Evolutionary conservation across 2,888 invertebrate genomes (phyloP), one percentile per base, ranked within the genome.

Genomic region (Hypomecis punctinalis): DNA sequence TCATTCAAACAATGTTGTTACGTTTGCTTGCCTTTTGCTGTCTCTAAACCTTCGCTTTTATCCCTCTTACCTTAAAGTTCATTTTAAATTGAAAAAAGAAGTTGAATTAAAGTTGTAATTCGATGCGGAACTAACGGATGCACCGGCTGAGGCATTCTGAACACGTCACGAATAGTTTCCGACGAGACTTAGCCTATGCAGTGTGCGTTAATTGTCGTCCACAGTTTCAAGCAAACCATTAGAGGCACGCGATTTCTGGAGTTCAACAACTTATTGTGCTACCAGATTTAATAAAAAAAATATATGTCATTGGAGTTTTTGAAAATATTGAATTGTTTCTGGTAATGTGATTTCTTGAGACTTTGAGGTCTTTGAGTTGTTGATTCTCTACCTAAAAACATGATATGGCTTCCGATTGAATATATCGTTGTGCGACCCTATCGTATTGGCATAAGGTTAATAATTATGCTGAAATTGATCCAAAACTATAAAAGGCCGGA

Each of bases 51-150:
- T 46, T 39, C 47, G 58, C 52, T 66, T 67, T 73, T 77, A 76
- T 72, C n/a, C 10, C 39, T 53, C 56, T 37, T 0, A 9, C 1
- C 0, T 58, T 76, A 75, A 66, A 70, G 77, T 69, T 63, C 39
- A 77, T 58, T 76, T 70, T 81, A 42, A 59, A 49, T 53, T 61
- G 64, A 69, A 65, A 62, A n/a, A 11, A 37, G 23, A 35, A 48
- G 48, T 23, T 63, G 35, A 42, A 66, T 40, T 65, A 62, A 37
- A 8, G 73, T 71, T 77, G 79, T 78, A 68, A 76, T 74, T 77
- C 70, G 76, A 79, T 82, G 81, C 83, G 88, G 87, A 89, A 88
- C 81, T 86, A 88, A 84, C 89, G 89, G 91, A 88, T 88, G 85
- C 85, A 84, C 72, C 76, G 69, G 70, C 76, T 79, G 73, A 77